These are phyloP conservation scores for Dryadula phaetusa DNA, from an alignment of 2,888 invertebrate genomes.

Conservation along the genomic window DNA sequence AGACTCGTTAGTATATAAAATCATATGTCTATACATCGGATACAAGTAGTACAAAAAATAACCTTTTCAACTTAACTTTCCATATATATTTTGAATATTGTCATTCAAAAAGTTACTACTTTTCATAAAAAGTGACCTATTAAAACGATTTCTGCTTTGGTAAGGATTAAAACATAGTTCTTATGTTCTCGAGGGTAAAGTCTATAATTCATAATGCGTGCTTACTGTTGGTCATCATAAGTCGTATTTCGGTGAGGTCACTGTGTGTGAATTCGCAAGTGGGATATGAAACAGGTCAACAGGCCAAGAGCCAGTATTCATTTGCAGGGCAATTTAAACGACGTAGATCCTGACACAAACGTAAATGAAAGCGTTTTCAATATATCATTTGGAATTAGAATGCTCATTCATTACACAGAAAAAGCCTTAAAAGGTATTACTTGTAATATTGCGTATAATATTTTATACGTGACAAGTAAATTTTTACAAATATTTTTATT, in stretches of 20 bases:
- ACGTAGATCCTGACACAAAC: conserved; percentile 36
- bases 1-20: conserved; percentile 14
- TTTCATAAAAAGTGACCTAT: conserved; percentile 12
- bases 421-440: too few species aligned
- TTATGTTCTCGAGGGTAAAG: conserved; percentile 15
- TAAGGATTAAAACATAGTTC: background rate
- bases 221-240: conserved; percentile 9
- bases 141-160: conserved; percentile 16
- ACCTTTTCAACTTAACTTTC: conserved; percentile 2
- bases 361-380: conserved; percentile 29
- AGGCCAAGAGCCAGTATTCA: conserved; percentile 68
- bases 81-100: conserved; percentile 13
- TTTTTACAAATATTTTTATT: too few species aligned
- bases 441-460: too few species aligned
- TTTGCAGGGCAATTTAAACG: conserved; percentile 62
- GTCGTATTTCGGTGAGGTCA: conserved; percentile 30
- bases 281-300: conserved; percentile 67
- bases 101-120: conserved; percentile 13
- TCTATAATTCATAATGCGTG: conserved; percentile 18
- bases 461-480: too few species aligned
- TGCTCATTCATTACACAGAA: background rate
- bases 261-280: conserved; percentile 30
- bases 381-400: conserved; percentile 5
- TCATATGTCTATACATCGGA: background rate
- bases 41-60: background rate